A percentile compares a stretch with the other conserved stretches of the same genome.
Evolutionary conservation across 2,113 vertebrate genomes (phyloP).

Genomic region (Oxyruncus cristatus): DNA sequence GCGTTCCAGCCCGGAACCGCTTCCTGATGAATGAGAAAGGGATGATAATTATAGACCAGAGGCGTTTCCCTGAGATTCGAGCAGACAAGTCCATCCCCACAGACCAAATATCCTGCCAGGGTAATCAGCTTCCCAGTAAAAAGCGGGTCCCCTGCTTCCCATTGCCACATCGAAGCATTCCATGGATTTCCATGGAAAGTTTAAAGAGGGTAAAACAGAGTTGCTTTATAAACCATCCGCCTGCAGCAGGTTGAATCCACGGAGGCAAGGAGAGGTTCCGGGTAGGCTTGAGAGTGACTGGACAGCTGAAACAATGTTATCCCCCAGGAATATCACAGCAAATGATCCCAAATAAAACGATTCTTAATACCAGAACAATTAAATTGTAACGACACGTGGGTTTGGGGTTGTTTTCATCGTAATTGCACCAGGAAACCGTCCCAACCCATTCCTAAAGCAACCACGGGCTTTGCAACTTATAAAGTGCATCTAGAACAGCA

Average conservation of each 20-base stretch:
- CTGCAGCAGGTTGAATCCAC: neutral
- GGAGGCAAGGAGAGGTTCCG: neutral
- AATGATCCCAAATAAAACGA: neutral
- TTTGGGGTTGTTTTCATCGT: neutral
- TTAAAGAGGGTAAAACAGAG: neutral
- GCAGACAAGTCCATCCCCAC: neutral
- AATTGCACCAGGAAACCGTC: neutral
- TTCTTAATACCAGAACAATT: neutral
- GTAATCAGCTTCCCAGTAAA: neutral
- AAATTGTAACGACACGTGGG: fast-evolving
- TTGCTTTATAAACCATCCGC: neutral
- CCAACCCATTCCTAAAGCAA: neutral
- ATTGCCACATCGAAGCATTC: fast-evolving
- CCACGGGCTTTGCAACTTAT: neutral
- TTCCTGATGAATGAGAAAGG: slow-evolving; percentile 13
- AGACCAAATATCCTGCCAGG: neutral
- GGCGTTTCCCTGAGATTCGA: neutral
- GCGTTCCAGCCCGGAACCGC: neutral
- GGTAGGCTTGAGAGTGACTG: neutral
- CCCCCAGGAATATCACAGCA: neutral
- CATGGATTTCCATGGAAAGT: neutral
- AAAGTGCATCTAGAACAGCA: neutral
- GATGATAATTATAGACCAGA: neutral
- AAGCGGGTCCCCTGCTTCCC: neutral
- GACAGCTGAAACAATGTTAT: neutral